phyloP scores from a whole-genome alignment of 2,888 invertebrate species.

The Watsonalla cultraria region DNA sequence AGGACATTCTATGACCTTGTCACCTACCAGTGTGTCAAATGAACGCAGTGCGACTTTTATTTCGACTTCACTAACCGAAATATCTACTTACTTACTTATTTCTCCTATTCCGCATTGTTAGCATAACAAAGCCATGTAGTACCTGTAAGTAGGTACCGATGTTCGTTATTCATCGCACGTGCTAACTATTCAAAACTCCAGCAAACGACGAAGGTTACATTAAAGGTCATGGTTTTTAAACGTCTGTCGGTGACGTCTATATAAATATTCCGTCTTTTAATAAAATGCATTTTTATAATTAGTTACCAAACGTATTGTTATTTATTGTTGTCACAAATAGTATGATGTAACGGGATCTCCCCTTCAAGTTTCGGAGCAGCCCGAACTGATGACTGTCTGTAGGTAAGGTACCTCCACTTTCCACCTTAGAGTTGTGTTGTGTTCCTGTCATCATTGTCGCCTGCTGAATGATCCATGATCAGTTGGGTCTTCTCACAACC shows the following conservation, averaged over 20 bases:
- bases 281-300: neutral
- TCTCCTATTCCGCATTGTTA: neutral
- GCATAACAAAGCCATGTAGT: neutral
- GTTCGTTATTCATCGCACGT: neutral
- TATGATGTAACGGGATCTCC: too few species aligned
- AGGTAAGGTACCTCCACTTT: too few species aligned
- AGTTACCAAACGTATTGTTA: too few species aligned
- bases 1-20: slow-evolving; percentile 22
- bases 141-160: neutral
- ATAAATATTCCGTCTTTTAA: neutral
- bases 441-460: too few species aligned
- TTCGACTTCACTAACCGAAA: slow-evolving; percentile 12
- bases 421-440: too few species aligned
- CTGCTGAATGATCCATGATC: too few species aligned
- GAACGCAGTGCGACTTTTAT: slow-evolving; percentile 45
- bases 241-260: neutral
- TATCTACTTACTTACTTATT: slow-evolving; percentile 10
- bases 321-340: too few species aligned
- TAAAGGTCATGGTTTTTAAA: neutral
- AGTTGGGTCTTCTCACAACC: too few species aligned
- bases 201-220: neutral
- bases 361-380: too few species aligned
- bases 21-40: slow-evolving; percentile 16
- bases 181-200: neutral
- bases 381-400: too few species aligned